Evolutionary conservation across 1,140 invertebrate species (phyloP).

Genomic region (Phortica variegata): DNA sequence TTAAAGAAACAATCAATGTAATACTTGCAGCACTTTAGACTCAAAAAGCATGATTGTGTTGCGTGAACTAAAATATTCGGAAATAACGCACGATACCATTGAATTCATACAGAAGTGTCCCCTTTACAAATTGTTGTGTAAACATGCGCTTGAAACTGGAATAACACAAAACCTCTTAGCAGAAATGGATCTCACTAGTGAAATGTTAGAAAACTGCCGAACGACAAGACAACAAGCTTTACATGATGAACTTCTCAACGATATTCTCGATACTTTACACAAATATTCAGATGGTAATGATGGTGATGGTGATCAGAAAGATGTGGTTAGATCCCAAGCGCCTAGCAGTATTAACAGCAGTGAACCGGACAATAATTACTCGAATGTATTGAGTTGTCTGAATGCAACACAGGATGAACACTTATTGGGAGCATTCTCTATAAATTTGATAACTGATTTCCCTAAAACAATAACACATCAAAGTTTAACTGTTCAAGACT

Average conservation of each 20-base stretch:
- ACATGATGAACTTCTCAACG: slow-evolving; percentile 23
- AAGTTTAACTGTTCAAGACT: too few relatives aligned
- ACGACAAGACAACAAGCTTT: slow-evolving; percentile 12
- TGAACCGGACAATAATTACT: too few relatives aligned
- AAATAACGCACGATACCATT: slow-evolving; percentile 12
- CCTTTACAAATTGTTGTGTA: slow-evolving; percentile 28
- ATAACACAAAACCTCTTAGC: slow-evolving; percentile 41
- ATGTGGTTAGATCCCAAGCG: too few relatives aligned
- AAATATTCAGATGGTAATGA: background rate
- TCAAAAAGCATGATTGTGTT: slow-evolving; percentile 3
- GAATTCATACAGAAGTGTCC: slow-evolving; percentile 14
- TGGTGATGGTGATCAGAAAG: background rate
- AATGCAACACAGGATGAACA: too few relatives aligned
- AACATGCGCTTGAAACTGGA: slow-evolving; percentile 37
- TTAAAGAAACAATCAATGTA: too few relatives aligned
- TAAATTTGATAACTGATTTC: too few relatives aligned
- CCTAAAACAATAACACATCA: too few relatives aligned
- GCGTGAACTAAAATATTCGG: slow-evolving; percentile 16
- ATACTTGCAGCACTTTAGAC: slow-evolving; percentile 3
- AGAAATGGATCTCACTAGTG: slow-evolving; percentile 29
- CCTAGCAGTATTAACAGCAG: too few relatives aligned
- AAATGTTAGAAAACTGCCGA: slow-evolving; percentile 22
- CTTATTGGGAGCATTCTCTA: too few relatives aligned
- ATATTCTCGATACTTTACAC: slow-evolving; percentile 13
- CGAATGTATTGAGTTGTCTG: too few relatives aligned